A percentile compares a stretch with the other conserved stretches of the same genome.
Conservation (phyloP, 1,140 invertebrate genomes). For the Cyrtorhinus lividipennis region DNA sequence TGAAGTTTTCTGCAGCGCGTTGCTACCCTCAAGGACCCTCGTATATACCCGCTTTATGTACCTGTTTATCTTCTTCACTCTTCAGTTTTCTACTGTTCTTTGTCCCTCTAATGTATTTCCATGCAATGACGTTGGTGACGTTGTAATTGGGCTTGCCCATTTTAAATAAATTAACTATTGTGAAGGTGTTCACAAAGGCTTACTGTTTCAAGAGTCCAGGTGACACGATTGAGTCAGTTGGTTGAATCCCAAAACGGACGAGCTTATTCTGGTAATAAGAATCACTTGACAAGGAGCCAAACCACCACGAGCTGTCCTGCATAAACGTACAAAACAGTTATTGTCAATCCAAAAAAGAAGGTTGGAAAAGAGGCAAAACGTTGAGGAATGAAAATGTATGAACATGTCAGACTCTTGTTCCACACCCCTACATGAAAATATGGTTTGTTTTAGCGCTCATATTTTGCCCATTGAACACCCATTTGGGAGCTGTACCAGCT, state of each 20-base stretch:
- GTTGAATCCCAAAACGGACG: not conserved
- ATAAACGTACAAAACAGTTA: no score
- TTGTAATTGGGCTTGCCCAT: no score
- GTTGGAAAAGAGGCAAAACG: not conserved
- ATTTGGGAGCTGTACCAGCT: not conserved
- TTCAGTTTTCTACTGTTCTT: no score
- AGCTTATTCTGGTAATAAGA: slow-evolving; percentile 10
- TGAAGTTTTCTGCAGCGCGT: no score
- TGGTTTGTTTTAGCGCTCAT: not conserved
- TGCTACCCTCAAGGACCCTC: no score
- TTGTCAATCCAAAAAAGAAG: no score
- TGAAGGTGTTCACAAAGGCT: not conserved
- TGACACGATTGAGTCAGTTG: not conserved
- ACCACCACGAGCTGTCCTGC: slow-evolving; percentile 22
- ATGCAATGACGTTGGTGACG: no score
- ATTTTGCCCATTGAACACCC: no score
- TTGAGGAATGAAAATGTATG: not conserved
- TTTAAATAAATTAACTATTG: no score
- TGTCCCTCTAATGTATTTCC: no score
- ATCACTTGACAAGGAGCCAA: slow-evolving; percentile 19
- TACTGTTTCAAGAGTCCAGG: not conserved
- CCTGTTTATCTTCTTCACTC: no score
- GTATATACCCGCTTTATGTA: no score
- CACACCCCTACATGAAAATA: not conserved
- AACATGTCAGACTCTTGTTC: not conserved